A percentile compares a stretch with the other conserved stretches of the same genome.
These are phyloP conservation scores for Lerema accius DNA, from an alignment of 1,140 invertebrate species.

Conservation along the genomic window DNA sequence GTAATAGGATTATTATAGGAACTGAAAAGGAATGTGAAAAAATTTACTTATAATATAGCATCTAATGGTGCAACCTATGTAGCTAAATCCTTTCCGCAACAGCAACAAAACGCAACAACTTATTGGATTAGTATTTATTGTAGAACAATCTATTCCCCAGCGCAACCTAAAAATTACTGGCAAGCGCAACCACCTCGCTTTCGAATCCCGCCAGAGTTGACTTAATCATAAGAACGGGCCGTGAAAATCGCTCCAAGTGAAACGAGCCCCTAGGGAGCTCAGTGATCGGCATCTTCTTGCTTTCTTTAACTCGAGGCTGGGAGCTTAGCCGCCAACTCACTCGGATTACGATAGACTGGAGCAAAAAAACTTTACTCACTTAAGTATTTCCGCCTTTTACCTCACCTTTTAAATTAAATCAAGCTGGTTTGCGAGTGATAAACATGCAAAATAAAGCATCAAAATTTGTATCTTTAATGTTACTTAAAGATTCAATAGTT, in stretches of 20 bases:
- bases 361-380: conserved; percentile 37
- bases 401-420: conserved; percentile 8
- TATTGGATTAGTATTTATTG: conserved; percentile 41
- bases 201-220: conserved; percentile 65
- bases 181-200: conserved; percentile 43
- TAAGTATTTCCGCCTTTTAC: conserved; percentile 42
- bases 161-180: conserved; percentile 49
- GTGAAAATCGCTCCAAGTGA: conserved; percentile 73
- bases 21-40: too few relatives aligned
- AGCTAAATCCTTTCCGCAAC: background rate
- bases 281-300: conserved; percentile 41
- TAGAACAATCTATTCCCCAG: conserved; percentile 47
- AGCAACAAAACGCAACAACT: conserved; percentile 17
- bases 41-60: too few relatives aligned
- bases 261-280: conserved; percentile 67
- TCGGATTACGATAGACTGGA: conserved; percentile 46
- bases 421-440: background rate
- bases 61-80: too few relatives aligned
- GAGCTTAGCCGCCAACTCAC: conserved; percentile 42
- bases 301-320: conserved; percentile 41
- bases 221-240: conserved; percentile 78
- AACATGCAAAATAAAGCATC: too few relatives aligned
- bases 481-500: too few relatives aligned
- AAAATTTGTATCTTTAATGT: too few relatives aligned
- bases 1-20: too few relatives aligned